These are phyloP conservation scores for Hirtodrosophila trivittata DNA, from an alignment of 2,888 invertebrate species.

Conservation along the genomic window DNA sequence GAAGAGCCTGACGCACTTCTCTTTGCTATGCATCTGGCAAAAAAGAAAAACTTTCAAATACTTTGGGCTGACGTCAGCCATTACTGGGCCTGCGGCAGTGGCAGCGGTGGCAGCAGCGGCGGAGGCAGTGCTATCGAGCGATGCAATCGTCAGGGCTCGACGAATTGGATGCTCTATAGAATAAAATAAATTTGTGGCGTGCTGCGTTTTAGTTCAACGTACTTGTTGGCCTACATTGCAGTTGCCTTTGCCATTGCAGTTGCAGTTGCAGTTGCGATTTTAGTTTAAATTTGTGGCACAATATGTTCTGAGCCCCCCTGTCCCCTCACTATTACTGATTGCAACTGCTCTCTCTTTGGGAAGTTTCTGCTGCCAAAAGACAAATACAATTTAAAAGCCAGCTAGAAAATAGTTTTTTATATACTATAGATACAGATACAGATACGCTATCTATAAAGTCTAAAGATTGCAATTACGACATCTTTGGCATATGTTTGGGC, in stretches of 20 bases:
- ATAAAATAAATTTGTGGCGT: constrained; percentile 29
- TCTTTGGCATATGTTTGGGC: constrained; percentile 33
- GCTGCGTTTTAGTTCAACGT: constrained; percentile 75
- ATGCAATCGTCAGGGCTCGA: constrained; percentile 30
- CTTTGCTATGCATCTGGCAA: not conserved
- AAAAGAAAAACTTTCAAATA: constrained; percentile 22
- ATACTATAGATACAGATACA: constrained; percentile 20
- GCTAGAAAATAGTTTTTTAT: constrained; percentile 27
- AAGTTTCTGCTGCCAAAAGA: constrained; percentile 17
- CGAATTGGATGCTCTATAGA: constrained; percentile 22
- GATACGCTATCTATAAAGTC: constrained; percentile 35
- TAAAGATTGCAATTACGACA: constrained; percentile 62
- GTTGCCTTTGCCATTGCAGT: constrained; percentile 16
- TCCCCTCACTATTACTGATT: not conserved
- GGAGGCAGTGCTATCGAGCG: constrained; percentile 3
- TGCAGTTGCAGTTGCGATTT: constrained; percentile 17
- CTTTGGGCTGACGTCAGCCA: constrained; percentile 37
- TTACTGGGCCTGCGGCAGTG: constrained; percentile 5
- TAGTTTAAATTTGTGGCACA: not conserved
- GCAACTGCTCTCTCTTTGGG: not conserved
- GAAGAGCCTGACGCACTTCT: constrained; percentile 10
- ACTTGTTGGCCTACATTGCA: constrained; percentile 81
- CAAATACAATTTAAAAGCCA: constrained; percentile 53
- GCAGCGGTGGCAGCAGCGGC: too few species aligned
- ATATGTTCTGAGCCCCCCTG: not conserved